Evolutionary conservation across 2,797 vertebrate genomes (phyloP).

Genomic region (Nyctalus aviator): DNA sequence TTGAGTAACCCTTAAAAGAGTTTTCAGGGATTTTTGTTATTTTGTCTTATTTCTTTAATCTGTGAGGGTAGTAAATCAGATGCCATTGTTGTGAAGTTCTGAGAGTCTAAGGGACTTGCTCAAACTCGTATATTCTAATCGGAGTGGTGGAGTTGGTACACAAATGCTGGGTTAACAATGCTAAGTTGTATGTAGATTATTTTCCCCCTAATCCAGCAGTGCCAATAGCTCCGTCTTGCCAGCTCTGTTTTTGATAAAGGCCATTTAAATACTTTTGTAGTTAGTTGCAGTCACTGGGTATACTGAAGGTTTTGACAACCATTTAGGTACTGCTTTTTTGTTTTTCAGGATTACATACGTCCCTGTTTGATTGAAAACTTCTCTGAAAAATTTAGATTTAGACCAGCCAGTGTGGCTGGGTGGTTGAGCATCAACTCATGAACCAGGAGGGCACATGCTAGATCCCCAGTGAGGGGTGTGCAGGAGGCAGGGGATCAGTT

Average conservation of each 20-base stretch:
- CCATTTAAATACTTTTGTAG: not conserved
- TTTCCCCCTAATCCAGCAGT: not conserved
- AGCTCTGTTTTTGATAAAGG: not conserved
- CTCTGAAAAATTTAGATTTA: not conserved
- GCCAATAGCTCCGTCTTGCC: not conserved
- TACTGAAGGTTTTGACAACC: not conserved
- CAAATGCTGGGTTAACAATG: conserved; percentile 5
- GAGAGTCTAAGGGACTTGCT: not conserved
- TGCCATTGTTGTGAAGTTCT: not conserved
- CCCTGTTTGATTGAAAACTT: not conserved
- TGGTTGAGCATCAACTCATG: not conserved
- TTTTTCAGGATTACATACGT: not conserved
- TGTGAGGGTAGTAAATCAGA: not conserved
- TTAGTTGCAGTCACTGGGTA: not conserved
- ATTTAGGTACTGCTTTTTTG: not conserved
- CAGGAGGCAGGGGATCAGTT: not conserved
- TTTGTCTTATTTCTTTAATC: conserved; percentile 40
- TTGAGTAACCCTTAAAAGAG: conserved; percentile 4
- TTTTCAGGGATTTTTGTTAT: not conserved
- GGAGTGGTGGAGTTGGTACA: not conserved
- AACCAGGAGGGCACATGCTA: too few species aligned
- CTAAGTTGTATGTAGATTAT: not conserved
- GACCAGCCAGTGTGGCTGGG: not conserved
- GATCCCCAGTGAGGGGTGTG: not conserved
- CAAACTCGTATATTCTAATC: not conserved